Base-by-base conservation (phyloP, 2,113 vertebrate genomes). In the Macroglossus sobrinus region DNA sequence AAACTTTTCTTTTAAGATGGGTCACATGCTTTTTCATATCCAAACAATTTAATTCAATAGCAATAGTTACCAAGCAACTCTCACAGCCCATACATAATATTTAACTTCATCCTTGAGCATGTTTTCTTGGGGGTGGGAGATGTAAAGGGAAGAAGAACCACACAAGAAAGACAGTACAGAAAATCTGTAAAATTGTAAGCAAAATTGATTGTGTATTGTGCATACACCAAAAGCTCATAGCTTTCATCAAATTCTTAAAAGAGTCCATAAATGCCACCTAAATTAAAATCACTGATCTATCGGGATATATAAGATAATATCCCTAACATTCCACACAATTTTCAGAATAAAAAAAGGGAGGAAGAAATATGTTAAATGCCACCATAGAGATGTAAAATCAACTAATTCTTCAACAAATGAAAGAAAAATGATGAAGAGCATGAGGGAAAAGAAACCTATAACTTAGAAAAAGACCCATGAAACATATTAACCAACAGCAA, bases 331-430 rank as follows among this genome's bases (percentile, higher is more conserved):
- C 21, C 35, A 69, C 10, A 69, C 1, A 95, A 81, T 47, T 74
- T 89, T 87, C 2, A 79, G 47, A 12, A 68, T 80, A 76, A 14
- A 81, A 76, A 71, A 45, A 45, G 4, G 3, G 22, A 28, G 33
- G 40, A 0, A 55, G 15, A 38, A 79, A 75, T 30, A 84, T 43
- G 45, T 84, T 75, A 94, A 87, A 94, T 84, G 64, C 24, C 13
- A 90, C 24, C 13, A 43, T 14, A 19, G 45, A 28, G 30, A 85
- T 59, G 13, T 61, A 93, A 91, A 88, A 91, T 71, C 28, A 4
- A 85, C 33, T 57, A 89, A 61, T 84, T 95, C 88, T 89, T 80
- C 43, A 78, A 89, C 12, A 81, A 96, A 76, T 74, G 16, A 84
- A 84, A 84, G 28, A 63, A 63, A 90, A 89, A 72, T 26, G 8